Evolutionary conservation across 2,888 invertebrate genomes (phyloP).

Genomic region (Amiota communis): DNA sequence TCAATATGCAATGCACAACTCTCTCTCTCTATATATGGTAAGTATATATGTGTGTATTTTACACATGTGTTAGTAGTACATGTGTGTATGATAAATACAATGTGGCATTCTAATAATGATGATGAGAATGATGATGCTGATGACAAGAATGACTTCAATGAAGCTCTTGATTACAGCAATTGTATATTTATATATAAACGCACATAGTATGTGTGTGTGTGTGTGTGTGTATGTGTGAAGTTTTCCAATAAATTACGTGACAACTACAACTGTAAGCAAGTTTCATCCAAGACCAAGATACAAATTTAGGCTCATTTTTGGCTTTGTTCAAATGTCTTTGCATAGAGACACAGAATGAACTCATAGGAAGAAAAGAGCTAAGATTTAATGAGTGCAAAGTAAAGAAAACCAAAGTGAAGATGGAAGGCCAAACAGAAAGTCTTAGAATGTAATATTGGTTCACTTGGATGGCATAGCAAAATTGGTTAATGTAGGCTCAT

Average conservation of each 20-base stretch:
- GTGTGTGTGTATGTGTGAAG: slow-evolving; percentile 50
- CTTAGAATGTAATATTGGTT: neutral
- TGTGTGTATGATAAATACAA: slow-evolving; percentile 45
- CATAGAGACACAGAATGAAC: slow-evolving; percentile 3
- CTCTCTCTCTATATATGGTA: neutral
- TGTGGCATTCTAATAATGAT: slow-evolving; percentile 59
- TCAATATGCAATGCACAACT: slow-evolving; percentile 35
- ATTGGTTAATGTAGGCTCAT: slow-evolving; percentile 63
- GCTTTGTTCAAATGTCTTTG: no score
- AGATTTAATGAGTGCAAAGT: neutral
- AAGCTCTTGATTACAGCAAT: slow-evolving; percentile 60
- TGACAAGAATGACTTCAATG: slow-evolving; percentile 55
- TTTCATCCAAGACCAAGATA: slow-evolving; percentile 30
- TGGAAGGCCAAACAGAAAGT: neutral
- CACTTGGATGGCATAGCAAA: slow-evolving; percentile 32
- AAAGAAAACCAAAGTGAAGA: neutral
- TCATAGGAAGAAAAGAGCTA: neutral
- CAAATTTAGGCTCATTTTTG: slow-evolving; percentile 36
- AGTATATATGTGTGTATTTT: neutral
- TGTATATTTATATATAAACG: no score
- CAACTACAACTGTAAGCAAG: slow-evolving; percentile 53
- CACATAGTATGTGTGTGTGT: slow-evolving; percentile 29
- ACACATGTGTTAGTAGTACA: neutral
- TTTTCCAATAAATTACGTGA: slow-evolving; percentile 67
- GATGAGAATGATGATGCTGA: slow-evolving; percentile 60